Percentiles rank a stretch among this genome's conserved stretches.
These are phyloP conservation scores for Takifugu ocellatus DNA, from an alignment of 2,797 vertebrate species.

Conservation along the genomic window DNA sequence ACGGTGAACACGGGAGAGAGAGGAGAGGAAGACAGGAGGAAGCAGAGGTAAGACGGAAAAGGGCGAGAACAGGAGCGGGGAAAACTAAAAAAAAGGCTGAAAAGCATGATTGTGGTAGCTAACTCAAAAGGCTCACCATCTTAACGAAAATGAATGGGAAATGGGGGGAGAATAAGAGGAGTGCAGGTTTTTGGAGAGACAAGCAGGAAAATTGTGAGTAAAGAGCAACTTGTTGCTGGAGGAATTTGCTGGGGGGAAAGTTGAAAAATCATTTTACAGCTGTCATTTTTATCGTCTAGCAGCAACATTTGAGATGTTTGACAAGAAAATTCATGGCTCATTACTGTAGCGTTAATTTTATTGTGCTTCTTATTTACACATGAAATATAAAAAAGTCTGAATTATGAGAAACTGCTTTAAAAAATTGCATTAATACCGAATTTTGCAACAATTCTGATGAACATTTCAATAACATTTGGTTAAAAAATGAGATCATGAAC, in stretches of 20 bases:
- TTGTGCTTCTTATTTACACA: no score
- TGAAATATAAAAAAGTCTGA: no score
- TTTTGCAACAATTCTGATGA: background rate
- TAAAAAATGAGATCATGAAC: no score
- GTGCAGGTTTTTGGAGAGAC: background rate
- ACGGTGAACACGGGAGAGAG: slow-evolving; percentile 6
- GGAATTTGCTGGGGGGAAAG: background rate
- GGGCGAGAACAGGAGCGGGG: slow-evolving; percentile 5
- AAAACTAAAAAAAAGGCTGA: slow-evolving; percentile 21
- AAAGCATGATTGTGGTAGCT: slow-evolving; percentile 6
- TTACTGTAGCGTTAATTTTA: no score
- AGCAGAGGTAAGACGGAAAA: slow-evolving; percentile 33
- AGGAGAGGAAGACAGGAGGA: slow-evolving; percentile 19
- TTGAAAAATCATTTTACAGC: no score
- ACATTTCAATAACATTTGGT: no score
- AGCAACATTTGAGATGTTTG: no score
- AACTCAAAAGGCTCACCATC: slow-evolving; percentile 59
- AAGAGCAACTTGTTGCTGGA: slow-evolving; percentile 4
- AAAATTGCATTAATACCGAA: background rate
- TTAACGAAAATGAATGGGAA: slow-evolving; percentile 28
- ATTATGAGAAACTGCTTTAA: no score
- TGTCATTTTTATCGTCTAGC: no score
- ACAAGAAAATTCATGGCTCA: no score
- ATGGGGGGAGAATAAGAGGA: slow-evolving; percentile 23
- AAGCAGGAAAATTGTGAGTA: background rate